phyloP scores from a whole-genome alignment of 2,113 vertebrate species.

The Antennarius striatus region DNA sequence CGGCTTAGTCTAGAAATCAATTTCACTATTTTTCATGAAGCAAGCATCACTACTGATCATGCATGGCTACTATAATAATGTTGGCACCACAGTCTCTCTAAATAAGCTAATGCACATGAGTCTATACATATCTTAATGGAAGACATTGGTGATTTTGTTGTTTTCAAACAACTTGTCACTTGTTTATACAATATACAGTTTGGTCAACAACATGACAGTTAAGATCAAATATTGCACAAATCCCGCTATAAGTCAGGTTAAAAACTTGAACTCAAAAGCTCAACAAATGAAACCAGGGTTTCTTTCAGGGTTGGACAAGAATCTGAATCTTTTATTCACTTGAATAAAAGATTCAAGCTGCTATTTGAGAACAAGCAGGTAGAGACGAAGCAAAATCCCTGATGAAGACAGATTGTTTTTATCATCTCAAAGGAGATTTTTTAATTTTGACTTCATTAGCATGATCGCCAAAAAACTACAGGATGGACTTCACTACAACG shows the following conservation, averaged over 20 bases:
- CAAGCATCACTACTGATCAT: conserved; percentile 94
- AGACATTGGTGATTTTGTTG: conserved; percentile 99
- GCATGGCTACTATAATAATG: conserved; percentile 91
- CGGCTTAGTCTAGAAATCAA: conserved; percentile 46
- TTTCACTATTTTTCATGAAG: conserved; percentile 75
- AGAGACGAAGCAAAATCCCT: no score
- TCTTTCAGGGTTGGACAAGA: conserved; percentile 11
- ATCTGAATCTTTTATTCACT: not conserved
- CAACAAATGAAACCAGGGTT: conserved; percentile 33
- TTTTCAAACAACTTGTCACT: conserved; percentile 99
- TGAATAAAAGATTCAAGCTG: not conserved
- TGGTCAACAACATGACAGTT: conserved; percentile 81
- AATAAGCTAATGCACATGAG: conserved; percentile 95
- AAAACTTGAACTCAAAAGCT: not conserved
- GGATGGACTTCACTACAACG: not conserved
- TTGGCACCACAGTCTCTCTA: conserved; percentile 91
- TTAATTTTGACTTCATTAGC: not conserved
- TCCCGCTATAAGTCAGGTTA: conserved; percentile 62
- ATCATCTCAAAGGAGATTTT: no score
- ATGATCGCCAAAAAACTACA: not conserved
- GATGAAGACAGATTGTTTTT: no score
- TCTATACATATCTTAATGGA: conserved; percentile 99
- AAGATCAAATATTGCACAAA: conserved; percentile 92
- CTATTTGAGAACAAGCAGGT: not conserved
- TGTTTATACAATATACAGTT: conserved; percentile 98